phyloP scores from a whole-genome alignment of 1,140 invertebrate species.

The Drosophila kanapiae region DNA sequence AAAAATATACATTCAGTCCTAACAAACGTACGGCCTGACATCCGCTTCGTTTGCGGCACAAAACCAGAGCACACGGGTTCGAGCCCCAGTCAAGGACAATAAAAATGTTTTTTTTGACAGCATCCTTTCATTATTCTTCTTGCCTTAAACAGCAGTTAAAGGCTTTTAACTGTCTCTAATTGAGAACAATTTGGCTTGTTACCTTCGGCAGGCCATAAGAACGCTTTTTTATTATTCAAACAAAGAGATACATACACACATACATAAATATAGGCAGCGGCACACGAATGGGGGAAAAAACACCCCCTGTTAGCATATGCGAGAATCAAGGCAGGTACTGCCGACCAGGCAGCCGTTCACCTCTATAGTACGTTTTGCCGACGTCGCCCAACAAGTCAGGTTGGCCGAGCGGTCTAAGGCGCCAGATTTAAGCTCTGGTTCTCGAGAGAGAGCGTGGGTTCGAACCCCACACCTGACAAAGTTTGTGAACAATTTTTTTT shows the following conservation, averaged over 20 bases:
- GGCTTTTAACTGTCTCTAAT: neutral
- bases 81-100: conserved; percentile 13
- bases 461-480: conserved; percentile 91
- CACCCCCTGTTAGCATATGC: conserved; percentile 23
- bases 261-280: conserved; percentile 1
- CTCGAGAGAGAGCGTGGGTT: conserved; percentile 90
- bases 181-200: neutral
- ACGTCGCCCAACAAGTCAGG: conserved; percentile 85
- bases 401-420: conserved; percentile 91
- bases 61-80: conserved; percentile 9
- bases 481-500: conserved; percentile 21
- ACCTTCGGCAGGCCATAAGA: neutral
- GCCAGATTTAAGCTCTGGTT: conserved; percentile 91
- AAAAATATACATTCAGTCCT: conserved; percentile 24
- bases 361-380: conserved; percentile 55
- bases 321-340: conserved; percentile 14
- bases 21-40: neutral
- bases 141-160: neutral
- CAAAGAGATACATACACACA: conserved; percentile 10
- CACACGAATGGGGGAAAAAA: conserved; percentile 5
- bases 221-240: conserved; percentile 3
- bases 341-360: conserved; percentile 5
- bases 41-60: neutral
- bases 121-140: conserved; percentile 1
- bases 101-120: neutral